Evolutionary conservation across 2,113 vertebrate species (phyloP).

Genomic region (Nesogale talazaci): DNA sequence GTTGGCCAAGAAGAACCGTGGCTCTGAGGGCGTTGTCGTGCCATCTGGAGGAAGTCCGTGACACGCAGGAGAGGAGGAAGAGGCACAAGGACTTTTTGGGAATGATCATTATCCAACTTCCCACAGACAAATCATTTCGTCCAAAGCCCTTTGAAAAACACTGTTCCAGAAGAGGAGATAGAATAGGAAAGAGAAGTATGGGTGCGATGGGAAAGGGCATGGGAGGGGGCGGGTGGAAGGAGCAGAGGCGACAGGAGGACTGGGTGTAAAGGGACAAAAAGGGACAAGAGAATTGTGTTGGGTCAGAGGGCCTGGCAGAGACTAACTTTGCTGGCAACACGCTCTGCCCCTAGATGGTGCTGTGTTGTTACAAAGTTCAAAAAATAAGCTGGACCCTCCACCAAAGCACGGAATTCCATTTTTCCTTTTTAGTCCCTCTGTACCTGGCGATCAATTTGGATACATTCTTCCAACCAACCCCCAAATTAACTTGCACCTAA

Average conservation of each 20-base stretch:
- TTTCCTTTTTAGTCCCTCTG: not conserved
- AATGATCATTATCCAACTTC: slow-evolving; percentile 57
- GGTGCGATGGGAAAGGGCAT: slow-evolving; percentile 5
- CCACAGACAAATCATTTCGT: slow-evolving; percentile 40
- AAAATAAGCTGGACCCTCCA: not conserved
- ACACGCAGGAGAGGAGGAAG: not conserved
- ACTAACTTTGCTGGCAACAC: not conserved
- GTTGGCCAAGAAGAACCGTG: not conserved
- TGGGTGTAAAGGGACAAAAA: not conserved
- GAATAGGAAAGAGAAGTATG: not conserved
- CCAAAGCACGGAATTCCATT: not conserved
- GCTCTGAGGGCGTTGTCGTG: not conserved
- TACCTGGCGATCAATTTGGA: not conserved
- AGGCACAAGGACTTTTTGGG: slow-evolving; percentile 9
- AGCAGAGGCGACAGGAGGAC: not conserved
- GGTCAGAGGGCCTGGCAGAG: not conserved
- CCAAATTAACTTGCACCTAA: not conserved
- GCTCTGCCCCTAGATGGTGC: slow-evolving; percentile 79
- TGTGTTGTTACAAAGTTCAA: slow-evolving; percentile 39
- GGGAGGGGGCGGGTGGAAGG: not conserved
- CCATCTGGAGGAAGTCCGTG: not conserved
- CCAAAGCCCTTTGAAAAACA: slow-evolving; percentile 61
- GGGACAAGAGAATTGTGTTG: not conserved
- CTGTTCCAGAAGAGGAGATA: not conserved
- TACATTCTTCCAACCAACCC: not conserved